Evolutionary conservation across 2,888 invertebrate genomes (phyloP).

Genomic region (Lepidocyrtinus sp.): DNA sequence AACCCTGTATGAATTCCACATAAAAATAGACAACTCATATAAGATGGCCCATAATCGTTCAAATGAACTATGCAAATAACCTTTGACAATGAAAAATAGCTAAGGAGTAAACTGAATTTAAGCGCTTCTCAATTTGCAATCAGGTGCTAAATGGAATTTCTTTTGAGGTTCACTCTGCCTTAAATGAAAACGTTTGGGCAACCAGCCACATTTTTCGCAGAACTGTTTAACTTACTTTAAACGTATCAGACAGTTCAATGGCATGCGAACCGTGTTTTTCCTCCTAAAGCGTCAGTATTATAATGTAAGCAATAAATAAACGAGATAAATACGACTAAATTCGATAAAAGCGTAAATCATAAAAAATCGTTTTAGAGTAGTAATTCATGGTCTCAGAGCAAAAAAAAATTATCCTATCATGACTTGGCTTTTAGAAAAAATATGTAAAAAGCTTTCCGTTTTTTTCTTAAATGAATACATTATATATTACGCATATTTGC

Average conservation of each 20-base stretch:
- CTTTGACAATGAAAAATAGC: not conserved
- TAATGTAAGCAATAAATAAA: slow-evolving; percentile 25
- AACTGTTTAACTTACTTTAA: too few relatives aligned
- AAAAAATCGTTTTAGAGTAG: slow-evolving; percentile 1
- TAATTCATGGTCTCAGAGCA: slow-evolving; percentile 22
- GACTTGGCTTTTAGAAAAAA: too few relatives aligned
- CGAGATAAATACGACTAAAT: slow-evolving; percentile 22
- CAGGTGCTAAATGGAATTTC: not conserved
- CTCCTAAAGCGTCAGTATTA: not conserved
- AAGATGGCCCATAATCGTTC: not conserved
- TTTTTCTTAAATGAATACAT: too few relatives aligned
- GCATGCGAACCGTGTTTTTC: slow-evolving; percentile 16
- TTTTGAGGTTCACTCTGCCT: too few relatives aligned
- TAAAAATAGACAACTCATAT: not conserved
- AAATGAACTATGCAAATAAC: not conserved
- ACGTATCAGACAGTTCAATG: slow-evolving; percentile 50
- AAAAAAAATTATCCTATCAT: slow-evolving; percentile 23
- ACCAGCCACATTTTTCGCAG: slow-evolving; percentile 8
- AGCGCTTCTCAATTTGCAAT: too few relatives aligned
- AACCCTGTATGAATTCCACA: slow-evolving; percentile 64
- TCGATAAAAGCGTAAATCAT: not conserved
- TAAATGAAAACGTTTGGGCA: slow-evolving; percentile 26
- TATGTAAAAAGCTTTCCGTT: too few relatives aligned
- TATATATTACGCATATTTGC: too few relatives aligned
- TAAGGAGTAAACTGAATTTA: not conserved